These are phyloP conservation scores for Kryptolebias ocellatus DNA, from an alignment of 2,797 vertebrate genomes.

Conservation along the genomic window DNA sequence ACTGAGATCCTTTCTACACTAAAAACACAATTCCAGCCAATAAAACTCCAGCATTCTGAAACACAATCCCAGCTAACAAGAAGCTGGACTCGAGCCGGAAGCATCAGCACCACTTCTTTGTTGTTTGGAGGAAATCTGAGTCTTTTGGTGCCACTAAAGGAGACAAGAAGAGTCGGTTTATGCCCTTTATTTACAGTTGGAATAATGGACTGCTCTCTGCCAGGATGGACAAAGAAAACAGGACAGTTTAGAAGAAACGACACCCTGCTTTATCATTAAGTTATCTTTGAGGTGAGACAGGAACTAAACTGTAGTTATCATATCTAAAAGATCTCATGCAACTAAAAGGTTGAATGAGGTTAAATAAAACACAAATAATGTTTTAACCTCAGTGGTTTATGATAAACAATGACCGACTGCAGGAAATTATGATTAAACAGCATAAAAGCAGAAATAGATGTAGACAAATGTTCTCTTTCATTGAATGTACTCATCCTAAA, in stretches of 20 bases:
- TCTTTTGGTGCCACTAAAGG: slow-evolving; percentile 19
- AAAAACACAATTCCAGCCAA: slow-evolving; percentile 35
- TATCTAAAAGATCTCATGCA: slow-evolving; percentile 9
- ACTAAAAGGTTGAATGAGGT: too few species aligned
- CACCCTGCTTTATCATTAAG: slow-evolving; percentile 47
- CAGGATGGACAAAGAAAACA: slow-evolving; percentile 48
- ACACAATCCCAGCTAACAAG: slow-evolving; percentile 18
- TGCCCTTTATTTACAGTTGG: slow-evolving; percentile 71
- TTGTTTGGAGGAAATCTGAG: slow-evolving; percentile 16
- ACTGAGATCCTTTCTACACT: slow-evolving; percentile 38
- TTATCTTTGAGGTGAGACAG: background rate
- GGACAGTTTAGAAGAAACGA: slow-evolving; percentile 20
- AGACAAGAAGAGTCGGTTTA: slow-evolving; percentile 28
- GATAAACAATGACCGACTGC: too few species aligned
- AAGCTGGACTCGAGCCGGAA: slow-evolving; percentile 19
- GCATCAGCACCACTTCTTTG: slow-evolving; percentile 27
- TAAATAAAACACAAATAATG: too few species aligned
- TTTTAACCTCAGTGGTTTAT: too few species aligned
- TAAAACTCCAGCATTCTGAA: slow-evolving; percentile 24
- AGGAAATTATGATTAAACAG: too few species aligned
- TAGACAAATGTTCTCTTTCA: too few species aligned
- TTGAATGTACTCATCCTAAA: too few species aligned
- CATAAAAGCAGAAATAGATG: too few species aligned
- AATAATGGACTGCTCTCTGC: slow-evolving; percentile 72
- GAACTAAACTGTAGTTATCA: background rate